Evolutionary conservation across 2,888 invertebrate species (phyloP), one percentile per base, ranked within the genome.

Genomic region (Teleogryllus oceanicus): DNA sequence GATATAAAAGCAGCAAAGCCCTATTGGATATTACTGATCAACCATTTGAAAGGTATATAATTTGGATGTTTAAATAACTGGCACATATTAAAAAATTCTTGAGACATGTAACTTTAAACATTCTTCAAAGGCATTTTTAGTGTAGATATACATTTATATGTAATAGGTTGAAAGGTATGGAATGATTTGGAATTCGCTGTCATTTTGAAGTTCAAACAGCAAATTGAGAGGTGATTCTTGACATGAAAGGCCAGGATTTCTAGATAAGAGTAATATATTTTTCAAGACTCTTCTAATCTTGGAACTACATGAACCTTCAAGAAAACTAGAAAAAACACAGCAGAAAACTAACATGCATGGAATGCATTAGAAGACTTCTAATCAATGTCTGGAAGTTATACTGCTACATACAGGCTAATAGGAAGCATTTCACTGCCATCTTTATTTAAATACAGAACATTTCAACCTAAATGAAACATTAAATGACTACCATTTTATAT

Each of bases 401-500:
- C n/a, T 62, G 62, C 62, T 18, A 62, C n/a, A n/a, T n/a, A 62
- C n/a, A 62, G 62, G n/a, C 62, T 62, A 62, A 62, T 62, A 62
- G 16, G n/a, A 18, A 62, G 16, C 37, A 37, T 37, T 37, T 37
- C 37, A 37, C 37, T 37, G 37, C 37, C 37, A 37, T 37, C 37
- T 37, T 37, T 8, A 37, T 37, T 37, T 37, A 37, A 37, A 37
- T 37, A 37, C 37, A 37, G 37, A 37, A 37, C 37, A 37, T 37
- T 37, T 37, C 37, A 37, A 37, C 37, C 37, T 5, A 37, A 37
- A 37, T 37, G 37, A 37, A 37, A 37, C 37, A 8, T 37, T 37
- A 37, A 37, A 37, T 37, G 37, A 8, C 37, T 37, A 37, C 8
- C 37, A 37, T 37, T 37, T 37, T 37, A 37, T 37, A 37, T 8